A percentile compares a stretch with the other conserved stretches of the same genome.
phyloP scores from a whole-genome alignment of 1,140 invertebrate genomes.

The Chrysomallon squamiferum region DNA sequence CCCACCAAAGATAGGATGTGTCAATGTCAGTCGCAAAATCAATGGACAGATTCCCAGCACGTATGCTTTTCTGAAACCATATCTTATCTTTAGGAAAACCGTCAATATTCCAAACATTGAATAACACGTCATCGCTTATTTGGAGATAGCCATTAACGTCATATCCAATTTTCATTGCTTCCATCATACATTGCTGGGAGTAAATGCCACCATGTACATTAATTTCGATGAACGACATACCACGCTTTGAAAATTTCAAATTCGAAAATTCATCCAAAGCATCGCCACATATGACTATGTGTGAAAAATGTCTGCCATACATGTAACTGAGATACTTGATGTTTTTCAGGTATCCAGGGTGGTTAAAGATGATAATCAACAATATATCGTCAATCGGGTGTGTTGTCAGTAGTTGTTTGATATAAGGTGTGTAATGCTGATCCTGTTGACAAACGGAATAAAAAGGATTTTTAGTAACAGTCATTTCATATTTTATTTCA shows the following conservation, averaged over 20 bases:
- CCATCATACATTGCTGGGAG: background rate
- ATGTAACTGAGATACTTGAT: background rate
- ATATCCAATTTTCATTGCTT: constrained; percentile 3
- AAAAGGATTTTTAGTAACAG: no score
- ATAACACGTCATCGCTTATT: constrained; percentile 3
- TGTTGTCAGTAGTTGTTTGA: no score
- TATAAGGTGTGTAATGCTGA: no score
- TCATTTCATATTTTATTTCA: no score
- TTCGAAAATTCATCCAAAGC: background rate
- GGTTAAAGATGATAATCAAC: constrained; percentile 1
- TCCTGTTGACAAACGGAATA: no score
- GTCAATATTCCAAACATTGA: constrained; percentile 8
- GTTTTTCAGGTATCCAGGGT: background rate
- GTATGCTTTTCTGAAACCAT: constrained; percentile 5
- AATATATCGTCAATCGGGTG: background rate
- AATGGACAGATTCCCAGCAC: background rate
- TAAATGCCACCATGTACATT: background rate
- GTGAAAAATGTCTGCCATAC: background rate
- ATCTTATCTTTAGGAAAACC: background rate
- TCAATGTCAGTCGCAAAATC: background rate
- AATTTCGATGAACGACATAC: background rate
- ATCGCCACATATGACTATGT: constrained; percentile 1
- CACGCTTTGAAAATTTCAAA: background rate
- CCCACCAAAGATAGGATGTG: background rate
- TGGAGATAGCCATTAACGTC: constrained; percentile 5